Conservation (phyloP, 2,888 invertebrate genomes). For the Sisyra nigra region DNA sequence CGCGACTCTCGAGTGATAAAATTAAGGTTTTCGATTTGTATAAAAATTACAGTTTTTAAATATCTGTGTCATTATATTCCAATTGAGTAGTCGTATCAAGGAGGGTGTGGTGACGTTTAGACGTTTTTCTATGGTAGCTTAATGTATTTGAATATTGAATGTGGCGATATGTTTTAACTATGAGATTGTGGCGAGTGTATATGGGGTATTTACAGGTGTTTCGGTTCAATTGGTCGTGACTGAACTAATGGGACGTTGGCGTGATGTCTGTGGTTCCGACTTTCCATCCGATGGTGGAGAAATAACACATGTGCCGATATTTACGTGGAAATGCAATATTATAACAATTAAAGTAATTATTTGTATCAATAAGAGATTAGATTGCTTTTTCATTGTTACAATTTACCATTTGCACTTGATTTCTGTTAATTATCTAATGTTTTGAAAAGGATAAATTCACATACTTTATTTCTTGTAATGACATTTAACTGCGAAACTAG, state of each 20-base stretch:
- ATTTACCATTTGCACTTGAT: background rate
- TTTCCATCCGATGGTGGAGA: too few species aligned
- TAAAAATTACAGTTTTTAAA: too few species aligned
- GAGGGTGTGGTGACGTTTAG: too few species aligned
- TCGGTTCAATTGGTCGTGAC: slow-evolving; percentile 2
- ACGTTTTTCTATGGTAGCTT: too few species aligned
- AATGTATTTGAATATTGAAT: too few species aligned
- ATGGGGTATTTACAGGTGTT: background rate
- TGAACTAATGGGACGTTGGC: slow-evolving; percentile 5
- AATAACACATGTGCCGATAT: background rate
- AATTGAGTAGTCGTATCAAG: too few species aligned
- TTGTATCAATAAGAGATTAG: background rate
- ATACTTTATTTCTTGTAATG: background rate
- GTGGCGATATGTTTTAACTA: too few species aligned
- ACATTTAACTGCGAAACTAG: too few species aligned
- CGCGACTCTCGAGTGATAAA: too few species aligned
- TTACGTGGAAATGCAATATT: slow-evolving; percentile 2
- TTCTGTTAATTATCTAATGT: background rate
- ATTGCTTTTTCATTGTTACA: background rate
- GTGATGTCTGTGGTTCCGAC: background rate
- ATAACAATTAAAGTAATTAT: background rate
- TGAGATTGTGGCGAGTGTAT: too few species aligned
- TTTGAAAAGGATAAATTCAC: background rate
- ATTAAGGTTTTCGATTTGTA: too few species aligned
- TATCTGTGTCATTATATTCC: too few species aligned